Conservation (phyloP, 2,113 vertebrate species). For the Naja naja region DNA sequence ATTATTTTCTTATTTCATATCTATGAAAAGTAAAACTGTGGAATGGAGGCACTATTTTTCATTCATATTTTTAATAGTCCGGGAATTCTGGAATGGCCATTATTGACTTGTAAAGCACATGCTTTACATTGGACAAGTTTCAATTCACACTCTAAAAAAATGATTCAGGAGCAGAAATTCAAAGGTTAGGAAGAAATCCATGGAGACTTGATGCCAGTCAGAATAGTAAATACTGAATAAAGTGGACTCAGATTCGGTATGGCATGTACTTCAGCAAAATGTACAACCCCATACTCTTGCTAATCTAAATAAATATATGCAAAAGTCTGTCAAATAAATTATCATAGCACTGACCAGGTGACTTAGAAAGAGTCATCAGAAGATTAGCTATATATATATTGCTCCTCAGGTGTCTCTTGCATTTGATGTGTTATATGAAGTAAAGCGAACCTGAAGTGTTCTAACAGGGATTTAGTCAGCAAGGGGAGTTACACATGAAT, state of each 20-base stretch:
- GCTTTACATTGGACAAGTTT: not conserved
- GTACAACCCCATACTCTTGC: not conserved
- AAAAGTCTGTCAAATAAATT: not conserved
- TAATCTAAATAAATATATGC: not conserved
- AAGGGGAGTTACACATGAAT: not conserved
- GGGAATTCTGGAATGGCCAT: too few species aligned
- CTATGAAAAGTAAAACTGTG: not conserved
- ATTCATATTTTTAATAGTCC: not conserved
- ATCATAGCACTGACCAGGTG: not conserved
- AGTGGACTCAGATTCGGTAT: not conserved
- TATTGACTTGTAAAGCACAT: not conserved
- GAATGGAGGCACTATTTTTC: not conserved
- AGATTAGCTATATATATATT: not conserved
- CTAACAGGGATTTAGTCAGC: not conserved
- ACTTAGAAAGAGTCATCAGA: not conserved
- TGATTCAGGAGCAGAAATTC: not conserved
- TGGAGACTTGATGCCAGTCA: not conserved
- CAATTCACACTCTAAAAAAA: not conserved
- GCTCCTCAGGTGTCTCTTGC: not conserved
- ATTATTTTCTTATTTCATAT: not conserved
- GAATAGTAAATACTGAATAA: not conserved
- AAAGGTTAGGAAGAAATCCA: not conserved
- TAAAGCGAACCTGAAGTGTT: not conserved
- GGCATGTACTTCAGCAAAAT: not conserved
- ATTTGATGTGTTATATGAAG: not conserved